These are phyloP conservation scores for cat (Felis catus) DNA, from an alignment of 2,113 vertebrate genomes.

Conservation along the genomic window F.catus_Fca126_mat1.0 CM031412.1:82784001-82784500, in stretches of 20 bases:
- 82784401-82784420: not conserved
- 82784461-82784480: not conserved
- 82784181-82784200: not conserved
- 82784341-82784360: not conserved
- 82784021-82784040: not conserved
- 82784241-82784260: not conserved
- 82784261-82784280: not conserved
- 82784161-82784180: not conserved
- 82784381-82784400: not conserved
- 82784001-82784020: not conserved
- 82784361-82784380: not conserved
- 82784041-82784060: constrained; percentile 9
- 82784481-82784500: not conserved
- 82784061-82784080: not conserved
- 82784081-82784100: not conserved
- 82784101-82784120: not conserved
- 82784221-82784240: not conserved
- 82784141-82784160: not conserved
- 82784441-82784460: not conserved
- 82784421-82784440: not conserved
- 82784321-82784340: not conserved
- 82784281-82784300: not conserved
- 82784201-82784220: not conserved
- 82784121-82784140: not conserved
- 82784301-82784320: not conserved